phyloP scores from a whole-genome alignment of 2,888 invertebrate species.

The Drosophila anomelani region DNA sequence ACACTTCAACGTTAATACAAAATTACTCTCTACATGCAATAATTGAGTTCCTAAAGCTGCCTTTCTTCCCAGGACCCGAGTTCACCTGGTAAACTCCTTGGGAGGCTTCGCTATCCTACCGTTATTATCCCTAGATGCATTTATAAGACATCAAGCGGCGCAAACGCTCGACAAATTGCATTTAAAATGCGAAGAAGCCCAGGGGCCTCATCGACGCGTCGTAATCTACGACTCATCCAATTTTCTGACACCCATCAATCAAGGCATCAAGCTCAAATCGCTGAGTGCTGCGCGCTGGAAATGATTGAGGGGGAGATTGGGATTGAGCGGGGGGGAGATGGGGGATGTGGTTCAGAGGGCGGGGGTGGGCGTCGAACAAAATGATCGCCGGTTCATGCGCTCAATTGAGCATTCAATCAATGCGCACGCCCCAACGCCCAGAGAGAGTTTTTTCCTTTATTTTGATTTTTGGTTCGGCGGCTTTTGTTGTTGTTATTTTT shows the following conservation, averaged over 20 bases:
- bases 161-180: slow-evolving; percentile 56
- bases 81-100: not conserved
- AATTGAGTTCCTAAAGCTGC: not conserved
- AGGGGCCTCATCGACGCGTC: slow-evolving; percentile 37
- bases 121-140: slow-evolving; percentile 27
- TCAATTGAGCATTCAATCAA: slow-evolving; percentile 76
- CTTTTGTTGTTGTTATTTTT: slow-evolving; percentile 6
- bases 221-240: slow-evolving; percentile 73
- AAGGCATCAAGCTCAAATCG: slow-evolving; percentile 68
- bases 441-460: slow-evolving; percentile 41
- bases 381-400: slow-evolving; percentile 73
- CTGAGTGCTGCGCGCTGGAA: slow-evolving; percentile 40
- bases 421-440: slow-evolving; percentile 68
- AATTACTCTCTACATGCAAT: too few relatives aligned
- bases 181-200: slow-evolving; percentile 48
- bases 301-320: slow-evolving; percentile 8
- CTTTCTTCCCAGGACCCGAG: not conserved
- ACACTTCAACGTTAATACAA: not conserved
- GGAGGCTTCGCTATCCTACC: not conserved
- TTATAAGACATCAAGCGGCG: slow-evolving; percentile 25
- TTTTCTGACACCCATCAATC: slow-evolving; percentile 73
- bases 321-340: not conserved
- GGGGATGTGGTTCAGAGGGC: not conserved
- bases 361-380: slow-evolving; percentile 50
- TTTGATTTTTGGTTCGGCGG: slow-evolving; percentile 19